Conservation (phyloP, 2,888 invertebrate species). For the Drosophila siamana region DNA sequence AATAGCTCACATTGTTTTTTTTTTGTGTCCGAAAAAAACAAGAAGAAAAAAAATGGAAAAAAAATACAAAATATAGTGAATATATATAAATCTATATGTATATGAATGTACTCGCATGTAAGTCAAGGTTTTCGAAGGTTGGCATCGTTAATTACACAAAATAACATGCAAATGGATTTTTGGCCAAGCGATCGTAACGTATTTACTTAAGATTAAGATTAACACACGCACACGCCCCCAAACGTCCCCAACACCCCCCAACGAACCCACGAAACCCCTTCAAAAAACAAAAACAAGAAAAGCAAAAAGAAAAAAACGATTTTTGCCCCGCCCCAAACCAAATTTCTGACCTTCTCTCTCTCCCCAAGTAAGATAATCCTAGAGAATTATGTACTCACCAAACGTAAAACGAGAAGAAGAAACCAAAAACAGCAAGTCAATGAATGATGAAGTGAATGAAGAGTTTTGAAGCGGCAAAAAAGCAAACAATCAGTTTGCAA, state of each 20-base stretch:
- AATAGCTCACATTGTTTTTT: constrained; percentile 11
- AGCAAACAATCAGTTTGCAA: constrained; percentile 38
- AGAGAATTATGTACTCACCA: constrained; percentile 47
- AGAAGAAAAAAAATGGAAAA: no score
- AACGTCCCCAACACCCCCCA: background rate
- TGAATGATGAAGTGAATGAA: background rate
- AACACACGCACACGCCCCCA: constrained; percentile 17
- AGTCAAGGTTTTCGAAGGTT: constrained; percentile 23
- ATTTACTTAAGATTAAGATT: constrained; percentile 62
- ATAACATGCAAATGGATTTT: constrained; percentile 5
- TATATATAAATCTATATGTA: constrained; percentile 30
- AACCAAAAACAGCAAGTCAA: no score
- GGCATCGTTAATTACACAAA: constrained; percentile 24
- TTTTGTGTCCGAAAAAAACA: constrained; percentile 30
- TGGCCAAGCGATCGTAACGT: constrained; percentile 24
- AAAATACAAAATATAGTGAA: constrained; percentile 18
- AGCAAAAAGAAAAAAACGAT: no score
- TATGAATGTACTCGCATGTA: constrained; percentile 28
- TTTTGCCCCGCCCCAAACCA: constrained; percentile 9
- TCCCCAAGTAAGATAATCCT: constrained; percentile 26
- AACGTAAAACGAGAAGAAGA: constrained; percentile 1
- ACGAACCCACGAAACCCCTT: constrained; percentile 3
- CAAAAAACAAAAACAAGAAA: constrained; percentile 11
- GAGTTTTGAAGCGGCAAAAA: background rate
- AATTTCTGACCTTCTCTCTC: background rate